These are phyloP conservation scores for Saguinus oedipus DNA, from an alignment of 2,797 vertebrate genomes.

Conservation along the genomic window DNA sequence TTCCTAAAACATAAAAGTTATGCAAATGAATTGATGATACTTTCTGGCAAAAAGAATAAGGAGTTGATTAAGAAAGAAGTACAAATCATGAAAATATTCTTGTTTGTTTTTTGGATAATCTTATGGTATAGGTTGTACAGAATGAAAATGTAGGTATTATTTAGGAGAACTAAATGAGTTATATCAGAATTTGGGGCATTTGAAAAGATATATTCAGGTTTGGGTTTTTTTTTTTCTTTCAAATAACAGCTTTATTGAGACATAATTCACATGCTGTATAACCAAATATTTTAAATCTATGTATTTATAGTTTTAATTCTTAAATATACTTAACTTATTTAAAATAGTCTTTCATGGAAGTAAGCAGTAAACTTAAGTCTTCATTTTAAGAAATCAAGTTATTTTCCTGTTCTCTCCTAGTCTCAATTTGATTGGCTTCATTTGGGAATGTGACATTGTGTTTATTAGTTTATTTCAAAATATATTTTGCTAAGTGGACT, in stretches of 20 bases:
- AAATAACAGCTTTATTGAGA: conserved; percentile 25
- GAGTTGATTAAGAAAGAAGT: conserved; percentile 42
- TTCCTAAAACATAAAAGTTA: conserved; percentile 53
- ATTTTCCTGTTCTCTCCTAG: neutral
- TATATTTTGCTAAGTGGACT: neutral
- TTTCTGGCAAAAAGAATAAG: conserved; percentile 25
- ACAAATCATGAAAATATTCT: neutral
- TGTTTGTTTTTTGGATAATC: neutral
- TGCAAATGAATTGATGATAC: conserved; percentile 15
- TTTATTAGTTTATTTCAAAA: conserved; percentile 24
- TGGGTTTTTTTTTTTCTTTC: neutral
- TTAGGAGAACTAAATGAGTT: conserved; percentile 42
- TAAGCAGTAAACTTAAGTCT: neutral
- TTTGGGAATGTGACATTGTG: neutral
- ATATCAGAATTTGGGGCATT: neutral
- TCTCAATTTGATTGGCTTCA: neutral
- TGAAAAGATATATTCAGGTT: neutral
- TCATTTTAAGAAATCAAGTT: conserved; percentile 42
- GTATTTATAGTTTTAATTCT: conserved; percentile 34
- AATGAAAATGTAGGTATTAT: conserved; percentile 38
- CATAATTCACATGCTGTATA: neutral
- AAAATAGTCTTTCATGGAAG: conserved; percentile 28
- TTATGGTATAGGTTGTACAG: conserved; percentile 12
- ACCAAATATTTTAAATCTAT: neutral
- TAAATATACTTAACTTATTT: conserved; percentile 40